These are phyloP conservation scores for Trissolcus basalis DNA, from an alignment of 1,140 invertebrate genomes.

Conservation along the genomic window DNA sequence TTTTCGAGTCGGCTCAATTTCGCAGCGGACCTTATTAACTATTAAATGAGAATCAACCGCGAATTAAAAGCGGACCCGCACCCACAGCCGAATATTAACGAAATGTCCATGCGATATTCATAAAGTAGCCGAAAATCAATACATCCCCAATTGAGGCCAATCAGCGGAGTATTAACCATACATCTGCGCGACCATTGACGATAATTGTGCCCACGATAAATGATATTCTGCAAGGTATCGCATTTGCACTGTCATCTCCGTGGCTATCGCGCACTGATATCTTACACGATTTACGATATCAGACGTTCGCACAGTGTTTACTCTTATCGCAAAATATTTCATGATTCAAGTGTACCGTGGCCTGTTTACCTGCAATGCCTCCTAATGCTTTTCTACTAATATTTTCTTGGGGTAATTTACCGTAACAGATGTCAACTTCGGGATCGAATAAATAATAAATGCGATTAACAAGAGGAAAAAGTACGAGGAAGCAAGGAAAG, in stretches of 20 bases:
- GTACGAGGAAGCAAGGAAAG: too few species aligned
- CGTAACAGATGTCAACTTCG: background rate
- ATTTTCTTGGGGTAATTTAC: background rate
- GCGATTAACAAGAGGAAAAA: too few species aligned
- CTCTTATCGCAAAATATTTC: background rate
- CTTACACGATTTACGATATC: constrained; percentile 4
- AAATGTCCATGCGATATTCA: constrained; percentile 13
- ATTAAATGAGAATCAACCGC: too few species aligned
- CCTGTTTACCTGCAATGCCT: background rate
- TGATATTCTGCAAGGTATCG: constrained; percentile 12
- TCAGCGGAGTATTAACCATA: constrained; percentile 27
- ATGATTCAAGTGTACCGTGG: background rate
- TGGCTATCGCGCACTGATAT: constrained; percentile 1
- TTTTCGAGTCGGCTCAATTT: too few species aligned
- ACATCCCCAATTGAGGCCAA: constrained; percentile 21
- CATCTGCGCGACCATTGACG: constrained; percentile 12
- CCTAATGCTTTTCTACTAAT: background rate
- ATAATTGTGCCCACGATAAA: constrained; percentile 19
- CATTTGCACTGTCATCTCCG: constrained; percentile 12
- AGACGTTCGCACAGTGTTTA: background rate
- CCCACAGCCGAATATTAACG: too few species aligned
- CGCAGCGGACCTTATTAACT: too few species aligned
- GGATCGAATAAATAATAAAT: too few species aligned
- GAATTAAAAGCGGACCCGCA: too few species aligned
- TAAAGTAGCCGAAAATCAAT: constrained; percentile 28